These are phyloP conservation scores for Petrolisthes manimaculis DNA, from an alignment of 2,888 invertebrate genomes.

Conservation along the genomic window DNA sequence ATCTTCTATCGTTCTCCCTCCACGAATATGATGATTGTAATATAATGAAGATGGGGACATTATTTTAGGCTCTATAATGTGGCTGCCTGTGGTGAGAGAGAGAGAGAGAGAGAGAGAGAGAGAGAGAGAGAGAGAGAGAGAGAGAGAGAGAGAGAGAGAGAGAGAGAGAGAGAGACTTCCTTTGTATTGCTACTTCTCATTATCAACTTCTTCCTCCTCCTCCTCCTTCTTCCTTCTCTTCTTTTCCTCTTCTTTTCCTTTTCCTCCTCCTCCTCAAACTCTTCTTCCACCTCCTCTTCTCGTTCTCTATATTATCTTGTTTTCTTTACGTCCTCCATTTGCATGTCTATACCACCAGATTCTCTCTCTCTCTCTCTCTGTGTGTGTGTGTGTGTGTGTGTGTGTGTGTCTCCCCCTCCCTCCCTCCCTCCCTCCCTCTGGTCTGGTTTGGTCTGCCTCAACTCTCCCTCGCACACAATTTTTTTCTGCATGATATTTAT, in stretches of 20 bases:
- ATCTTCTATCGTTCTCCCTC: no score
- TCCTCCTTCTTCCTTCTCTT: background rate
- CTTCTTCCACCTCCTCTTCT: background rate
- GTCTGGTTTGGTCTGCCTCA: background rate
- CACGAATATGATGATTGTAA: no score
- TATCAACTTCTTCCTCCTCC: background rate
- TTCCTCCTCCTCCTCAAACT: background rate
- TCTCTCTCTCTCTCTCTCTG: background rate
- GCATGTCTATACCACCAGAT: background rate
- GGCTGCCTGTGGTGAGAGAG: background rate
- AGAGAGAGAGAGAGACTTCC: background rate
- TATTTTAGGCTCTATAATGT: background rate
- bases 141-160: constrained; percentile 11
- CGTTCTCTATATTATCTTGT: background rate
- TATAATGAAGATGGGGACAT: no score
- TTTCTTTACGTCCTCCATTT: background rate
- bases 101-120: background rate
- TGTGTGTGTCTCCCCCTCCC: constrained; percentile 2
- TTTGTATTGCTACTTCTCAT: background rate
- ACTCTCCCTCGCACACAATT: no score
- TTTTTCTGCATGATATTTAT: no score
- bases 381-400: constrained; percentile 1
- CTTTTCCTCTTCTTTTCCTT: background rate
- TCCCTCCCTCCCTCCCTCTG: no score
- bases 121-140: constrained; percentile 1